Evolutionary conservation across 2,888 invertebrate genomes (phyloP), one percentile per base, ranked within the genome.

Genomic region (Pollenia labialis): DNA sequence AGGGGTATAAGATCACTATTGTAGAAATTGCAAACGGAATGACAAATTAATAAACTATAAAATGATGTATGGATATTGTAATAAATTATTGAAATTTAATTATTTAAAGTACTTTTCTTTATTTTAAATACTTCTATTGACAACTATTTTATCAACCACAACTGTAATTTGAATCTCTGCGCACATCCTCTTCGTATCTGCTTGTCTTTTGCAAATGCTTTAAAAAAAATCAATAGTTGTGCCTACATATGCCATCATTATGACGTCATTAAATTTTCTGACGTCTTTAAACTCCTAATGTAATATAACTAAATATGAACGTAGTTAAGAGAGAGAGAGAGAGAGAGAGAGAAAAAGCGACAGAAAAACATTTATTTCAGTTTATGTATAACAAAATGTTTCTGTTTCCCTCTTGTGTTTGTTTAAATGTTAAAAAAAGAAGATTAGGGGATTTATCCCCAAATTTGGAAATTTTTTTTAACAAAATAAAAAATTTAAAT

Each of bases 231-330:
- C 69, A 77, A 81, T 76, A 71, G 56, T 71, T 72, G 11, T 79
- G 79, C 75, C 81, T 82, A 85, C 87, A 82, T 75, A 87, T 85
- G 82, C 54, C 68, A 56, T 52, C 46, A 74, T 75, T 60, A 54
- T 87, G 87, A 87, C 87, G 85, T 87, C 85, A 87, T 82, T 66
- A 85, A 62, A 81, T 82, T 82, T 87, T 81, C 87, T 87, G 87
- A 87, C 87, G 87, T 87, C 85, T 82, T 85, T 79, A 71, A 85
- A 87, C 87, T 72, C 81, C 68, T 68, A 86, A 83, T 83, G 75
- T 71, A 80, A 83, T 83, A 81, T 18, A 83, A 76, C 50, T 60
- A 83, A 86, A 79, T 68, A 77, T 32, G 1, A 66, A 23, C 9
- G 10, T 72, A 16, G 14, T 3, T 12, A 1, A 42, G 42, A 14